Evolutionary conservation across 1,140 invertebrate species (phyloP).

Genomic region (Conus betulinus): DNA sequence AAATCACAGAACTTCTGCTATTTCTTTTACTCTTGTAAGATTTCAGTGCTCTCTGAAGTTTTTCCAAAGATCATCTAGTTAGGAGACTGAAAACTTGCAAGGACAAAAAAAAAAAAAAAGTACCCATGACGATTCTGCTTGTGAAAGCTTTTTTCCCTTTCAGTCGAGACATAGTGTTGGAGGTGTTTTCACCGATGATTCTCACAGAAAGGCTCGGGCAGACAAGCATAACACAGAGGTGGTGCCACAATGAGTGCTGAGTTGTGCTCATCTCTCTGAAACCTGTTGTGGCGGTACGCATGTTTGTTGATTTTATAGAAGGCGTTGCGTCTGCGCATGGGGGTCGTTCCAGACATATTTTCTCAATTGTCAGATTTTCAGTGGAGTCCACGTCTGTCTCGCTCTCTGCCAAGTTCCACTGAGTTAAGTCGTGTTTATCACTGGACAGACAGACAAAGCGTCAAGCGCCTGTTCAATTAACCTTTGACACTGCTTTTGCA

Average conservation of each 20-base stretch:
- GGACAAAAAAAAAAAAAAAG: no score
- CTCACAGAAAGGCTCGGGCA: background rate
- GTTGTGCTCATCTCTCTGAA: background rate
- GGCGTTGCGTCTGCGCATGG: slow-evolving; percentile 24
- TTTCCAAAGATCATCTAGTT: no score
- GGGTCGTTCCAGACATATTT: slow-evolving; percentile 23
- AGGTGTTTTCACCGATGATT: no score
- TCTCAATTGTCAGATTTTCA: slow-evolving; percentile 24
- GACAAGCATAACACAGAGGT: background rate
- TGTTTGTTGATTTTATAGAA: slow-evolving; percentile 25
- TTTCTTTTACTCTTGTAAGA: no score
- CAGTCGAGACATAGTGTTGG: no score
- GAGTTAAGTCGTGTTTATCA: slow-evolving; percentile 7
- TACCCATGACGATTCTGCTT: background rate
- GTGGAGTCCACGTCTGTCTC: slow-evolving; percentile 13
- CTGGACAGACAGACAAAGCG: background rate
- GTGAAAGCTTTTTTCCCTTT: background rate
- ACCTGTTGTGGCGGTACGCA: background rate
- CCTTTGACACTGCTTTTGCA: no score
- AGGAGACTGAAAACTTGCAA: no score
- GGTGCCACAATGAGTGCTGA: background rate
- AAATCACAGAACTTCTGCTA: no score
- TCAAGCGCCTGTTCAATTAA: background rate
- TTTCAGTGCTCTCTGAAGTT: no score
- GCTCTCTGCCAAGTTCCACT: background rate